Conservation (phyloP, 1,140 invertebrate genomes). For the Drosophila rufa region DNA sequence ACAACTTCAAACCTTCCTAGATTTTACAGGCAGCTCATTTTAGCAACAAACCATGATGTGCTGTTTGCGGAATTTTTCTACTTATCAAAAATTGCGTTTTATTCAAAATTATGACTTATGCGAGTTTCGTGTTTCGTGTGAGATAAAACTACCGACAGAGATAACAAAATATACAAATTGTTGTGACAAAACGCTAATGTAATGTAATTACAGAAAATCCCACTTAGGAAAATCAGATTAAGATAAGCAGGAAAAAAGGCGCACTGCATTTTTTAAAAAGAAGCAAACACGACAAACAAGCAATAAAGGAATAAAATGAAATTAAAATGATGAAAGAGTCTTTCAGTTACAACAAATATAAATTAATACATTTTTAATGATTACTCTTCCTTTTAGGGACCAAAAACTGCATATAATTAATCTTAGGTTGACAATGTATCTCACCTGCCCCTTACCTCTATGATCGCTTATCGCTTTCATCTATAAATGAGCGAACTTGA, state of each 20-base stretch:
- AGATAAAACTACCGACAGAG: conserved; percentile 3
- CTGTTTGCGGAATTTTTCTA: background rate
- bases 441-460: conserved; percentile 5
- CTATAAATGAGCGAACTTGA: background rate
- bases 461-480: background rate
- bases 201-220: conserved; percentile 15
- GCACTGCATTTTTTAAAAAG: background rate
- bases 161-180: conserved; percentile 15
- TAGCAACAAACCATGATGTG: background rate
- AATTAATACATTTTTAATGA: background rate
- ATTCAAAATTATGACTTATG: conserved; percentile 3
- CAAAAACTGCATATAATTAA: conserved; percentile 3
- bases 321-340: background rate
- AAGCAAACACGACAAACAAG: background rate
- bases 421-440: conserved; percentile 1
- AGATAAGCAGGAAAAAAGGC: conserved; percentile 4
- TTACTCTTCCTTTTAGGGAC: no score
- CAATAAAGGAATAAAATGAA: background rate
- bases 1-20: background rate
- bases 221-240: conserved; percentile 20
- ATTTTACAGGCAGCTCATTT: background rate
- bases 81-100: background rate
- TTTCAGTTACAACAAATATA: background rate
- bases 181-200: conserved; percentile 23
- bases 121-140: conserved; percentile 6